Evolutionary conservation across 2,888 invertebrate genomes (phyloP).

Genomic region (Drosophila borealis): DNA sequence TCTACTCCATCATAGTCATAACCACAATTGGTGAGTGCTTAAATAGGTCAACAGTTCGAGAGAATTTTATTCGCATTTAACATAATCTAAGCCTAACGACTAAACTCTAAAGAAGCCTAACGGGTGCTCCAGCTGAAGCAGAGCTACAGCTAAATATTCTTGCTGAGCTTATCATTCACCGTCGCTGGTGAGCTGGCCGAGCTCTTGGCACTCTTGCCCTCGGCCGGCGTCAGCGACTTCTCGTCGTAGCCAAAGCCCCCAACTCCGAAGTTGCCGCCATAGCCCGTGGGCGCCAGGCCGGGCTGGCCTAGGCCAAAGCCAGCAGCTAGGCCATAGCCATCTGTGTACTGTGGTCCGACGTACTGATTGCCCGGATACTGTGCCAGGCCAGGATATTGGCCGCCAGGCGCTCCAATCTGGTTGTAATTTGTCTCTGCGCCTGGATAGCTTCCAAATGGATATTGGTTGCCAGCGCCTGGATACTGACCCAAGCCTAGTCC

Average conservation of each 20-base stretch:
- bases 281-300: constrained; percentile 39
- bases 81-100: constrained; percentile 45
- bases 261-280: constrained; percentile 39
- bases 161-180: constrained; percentile 74
- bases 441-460: constrained; percentile 40
- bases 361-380: constrained; percentile 56
- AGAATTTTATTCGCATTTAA: constrained; percentile 41
- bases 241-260: constrained; percentile 70
- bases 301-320: constrained; percentile 55
- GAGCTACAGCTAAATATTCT: constrained; percentile 49
- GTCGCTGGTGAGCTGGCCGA: constrained; percentile 32
- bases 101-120: constrained; percentile 40
- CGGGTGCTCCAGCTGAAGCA: not conserved
- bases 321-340: constrained; percentile 74
- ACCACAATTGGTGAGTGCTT: constrained; percentile 94
- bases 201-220: constrained; percentile 73
- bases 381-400: constrained; percentile 60
- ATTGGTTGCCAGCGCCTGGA: constrained; percentile 33
- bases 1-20: constrained; percentile 98
- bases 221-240: constrained; percentile 45
- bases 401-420: constrained; percentile 42
- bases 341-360: constrained; percentile 68
- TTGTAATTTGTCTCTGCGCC: constrained; percentile 45
- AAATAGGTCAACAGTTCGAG: constrained; percentile 13
- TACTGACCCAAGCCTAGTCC: constrained; percentile 38